Evolutionary conservation across 2,113 vertebrate species (phyloP), one percentile per base, ranked within the genome.

Genomic region (Cromileptes altivelis): DNA sequence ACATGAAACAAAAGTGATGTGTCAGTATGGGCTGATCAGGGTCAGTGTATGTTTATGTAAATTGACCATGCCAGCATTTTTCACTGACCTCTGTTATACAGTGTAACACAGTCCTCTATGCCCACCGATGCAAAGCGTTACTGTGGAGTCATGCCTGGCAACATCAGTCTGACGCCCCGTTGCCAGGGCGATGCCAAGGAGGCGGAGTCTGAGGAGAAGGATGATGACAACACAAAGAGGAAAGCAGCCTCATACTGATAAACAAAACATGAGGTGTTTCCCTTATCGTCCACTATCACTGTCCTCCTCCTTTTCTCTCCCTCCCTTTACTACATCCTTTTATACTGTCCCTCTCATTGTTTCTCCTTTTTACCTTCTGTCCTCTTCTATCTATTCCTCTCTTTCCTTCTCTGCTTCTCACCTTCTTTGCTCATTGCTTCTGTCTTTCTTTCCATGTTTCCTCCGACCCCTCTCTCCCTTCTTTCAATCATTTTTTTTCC

Each of bases 201-300:
- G 81, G 73, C 15, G 49, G 78, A 50, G 79, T 27, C 68, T 63
- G 70, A 19, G 47, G 72, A 47, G 27, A 47, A 76, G 56, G 7
- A 4, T 13, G 62, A 62, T 63, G 85, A 55, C 37, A n/a, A 13
- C 70, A 71, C 63, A 67, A 40, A 53, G 61, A 63, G 30, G 30
- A 57, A 27, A 25, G 73, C 74, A 79, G 88, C 81, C 85, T 70
- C 60, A 71, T 71, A 81, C 85, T 42, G 47, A 61, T 70, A 65
- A 83, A 74, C 52, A 49, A 21, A 74, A 68, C 50, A 76, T 19
- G 30, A 80, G 65, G 63, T 77, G 75, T 60, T 82, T 75, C 75
- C 81, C 30, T 60, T n/a, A 17, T 65, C 33, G 1, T 75, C 53
- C 27, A 15, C 70, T 14, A 12, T 21, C 27, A 15, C 70, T 14